Base-by-base conservation (phyloP, 2,888 invertebrate genomes). In the Ephialtes manifestator region DNA sequence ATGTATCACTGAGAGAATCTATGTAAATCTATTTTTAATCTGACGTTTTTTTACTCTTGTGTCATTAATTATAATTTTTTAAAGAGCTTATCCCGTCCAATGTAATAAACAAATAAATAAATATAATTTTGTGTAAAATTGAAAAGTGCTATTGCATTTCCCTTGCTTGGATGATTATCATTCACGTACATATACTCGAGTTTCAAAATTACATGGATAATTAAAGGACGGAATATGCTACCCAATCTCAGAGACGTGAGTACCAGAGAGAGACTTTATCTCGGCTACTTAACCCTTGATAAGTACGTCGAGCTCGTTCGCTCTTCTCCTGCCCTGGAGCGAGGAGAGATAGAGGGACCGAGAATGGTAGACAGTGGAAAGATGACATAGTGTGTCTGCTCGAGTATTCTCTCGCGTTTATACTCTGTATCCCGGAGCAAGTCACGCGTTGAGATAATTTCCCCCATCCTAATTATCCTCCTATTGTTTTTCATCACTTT, bases 251-350 rank as follows among this genome's bases (percentile, higher is more conserved):
- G 35, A 31, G 60, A 78, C 55, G 55, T 65, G 35, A 67, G 46
- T 55, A 43, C 35, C 43, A 53, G 7, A 24, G n/a, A 51, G 48
- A 46, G 67, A 67, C 35, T 18, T 71, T 43, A 72, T 83, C 58
- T 35, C 77, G 43, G 11, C 67, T 60, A 72, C 28, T 83, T 78
- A 68, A 72, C 2, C 71, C 71, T 65, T 55, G 71, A 72, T 63
- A 71, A 71, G 79, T 74, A 48, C 78, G 51, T 60, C 48, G 43
- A 31, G 65, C 15, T 48, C 51, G 28, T 83, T 63, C 46, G 11
- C 28, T 46, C 46, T 43, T 67, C 51, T 51, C 53, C 70, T 35
- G 15, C 70, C 46, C 18, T 51, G 28, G 31, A 31, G 48, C 76
- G 2, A 53, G 46, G 15, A 24, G 35, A 18, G 24, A 39, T 11